Evolutionary conservation across 2,888 invertebrate species (phyloP).

Genomic region (Hecatera dysodea): DNA sequence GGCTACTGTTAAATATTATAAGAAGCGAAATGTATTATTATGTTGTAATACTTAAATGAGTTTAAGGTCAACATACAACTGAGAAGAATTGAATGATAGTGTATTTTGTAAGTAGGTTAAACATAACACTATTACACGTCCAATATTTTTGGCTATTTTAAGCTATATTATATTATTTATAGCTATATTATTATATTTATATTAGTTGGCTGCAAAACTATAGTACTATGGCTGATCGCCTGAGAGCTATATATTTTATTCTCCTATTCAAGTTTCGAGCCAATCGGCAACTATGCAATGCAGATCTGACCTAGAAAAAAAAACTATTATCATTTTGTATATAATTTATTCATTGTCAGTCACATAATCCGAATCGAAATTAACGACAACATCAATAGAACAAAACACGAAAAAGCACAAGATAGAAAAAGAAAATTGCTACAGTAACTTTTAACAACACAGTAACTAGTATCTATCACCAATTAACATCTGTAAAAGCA

Average conservation of each 20-base stretch:
- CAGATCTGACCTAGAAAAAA: background rate
- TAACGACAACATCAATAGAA: background rate
- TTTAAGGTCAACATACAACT: constrained; percentile 23
- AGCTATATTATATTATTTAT: too few relatives aligned
- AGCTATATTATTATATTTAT: too few relatives aligned
- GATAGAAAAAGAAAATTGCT: background rate
- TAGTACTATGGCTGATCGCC: background rate
- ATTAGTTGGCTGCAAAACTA: constrained; percentile 5
- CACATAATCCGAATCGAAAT: background rate
- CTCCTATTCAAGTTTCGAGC: constrained; percentile 11
- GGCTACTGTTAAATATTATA: constrained; percentile 38
- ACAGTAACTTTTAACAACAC: constrained; percentile 14
- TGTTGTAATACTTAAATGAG: constrained; percentile 28
- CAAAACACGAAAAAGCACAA: background rate
- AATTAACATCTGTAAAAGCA: constrained; percentile 49
- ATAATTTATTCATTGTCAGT: background rate
- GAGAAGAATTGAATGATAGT: too few relatives aligned
- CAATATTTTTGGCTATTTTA: too few relatives aligned
- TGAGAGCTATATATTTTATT: background rate
- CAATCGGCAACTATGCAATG: background rate
- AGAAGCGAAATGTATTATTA: constrained; percentile 7
- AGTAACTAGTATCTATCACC: constrained; percentile 36
- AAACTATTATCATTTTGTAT: too few relatives aligned
- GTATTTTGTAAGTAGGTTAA: too few relatives aligned
- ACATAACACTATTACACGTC: too few relatives aligned